Conservation (phyloP, 2,797 vertebrate genomes). For the Otus scops region DNA sequence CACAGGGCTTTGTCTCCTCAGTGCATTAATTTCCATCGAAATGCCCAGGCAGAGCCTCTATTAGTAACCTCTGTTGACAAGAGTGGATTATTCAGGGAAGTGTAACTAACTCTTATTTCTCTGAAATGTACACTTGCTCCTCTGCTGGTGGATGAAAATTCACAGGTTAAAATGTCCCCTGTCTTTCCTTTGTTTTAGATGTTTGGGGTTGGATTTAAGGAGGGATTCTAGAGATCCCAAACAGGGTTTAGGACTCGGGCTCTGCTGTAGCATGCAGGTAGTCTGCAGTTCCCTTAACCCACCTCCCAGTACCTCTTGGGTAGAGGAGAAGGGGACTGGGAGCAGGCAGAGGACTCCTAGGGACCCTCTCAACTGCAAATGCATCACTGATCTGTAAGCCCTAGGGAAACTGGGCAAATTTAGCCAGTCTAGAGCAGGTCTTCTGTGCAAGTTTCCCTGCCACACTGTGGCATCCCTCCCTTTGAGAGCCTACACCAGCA, state of each 20-base stretch:
- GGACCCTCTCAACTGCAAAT: not conserved
- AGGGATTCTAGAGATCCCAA: not conserved
- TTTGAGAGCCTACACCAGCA: not conserved
- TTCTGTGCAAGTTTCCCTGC: not conserved
- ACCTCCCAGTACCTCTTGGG: not conserved
- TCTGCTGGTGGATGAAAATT: not conserved
- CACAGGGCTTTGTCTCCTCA: not conserved
- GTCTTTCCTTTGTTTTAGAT: not conserved
- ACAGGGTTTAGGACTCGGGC: not conserved
- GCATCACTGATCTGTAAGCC: not conserved
- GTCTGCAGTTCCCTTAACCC: not conserved
- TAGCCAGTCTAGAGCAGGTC: not conserved
- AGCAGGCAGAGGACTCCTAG: not conserved
- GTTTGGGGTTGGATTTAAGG: not conserved
- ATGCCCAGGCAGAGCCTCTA: conserved; percentile 10
- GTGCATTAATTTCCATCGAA: conserved; percentile 51
- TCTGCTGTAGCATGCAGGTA: rapidly evolving
- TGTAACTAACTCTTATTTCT: conserved; percentile 12
- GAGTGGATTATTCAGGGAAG: conserved; percentile 37
- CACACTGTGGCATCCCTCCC: not conserved
- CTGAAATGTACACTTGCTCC: not conserved
- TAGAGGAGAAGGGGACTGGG: not conserved
- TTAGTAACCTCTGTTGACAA: conserved; percentile 30
- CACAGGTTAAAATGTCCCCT: not conserved
- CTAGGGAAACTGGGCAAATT: not conserved